A percentile compares a stretch with the other conserved stretches of the same genome.
Conservation (phyloP, 2,113 vertebrate genomes). For the Vanacampus margaritifer region DNA sequence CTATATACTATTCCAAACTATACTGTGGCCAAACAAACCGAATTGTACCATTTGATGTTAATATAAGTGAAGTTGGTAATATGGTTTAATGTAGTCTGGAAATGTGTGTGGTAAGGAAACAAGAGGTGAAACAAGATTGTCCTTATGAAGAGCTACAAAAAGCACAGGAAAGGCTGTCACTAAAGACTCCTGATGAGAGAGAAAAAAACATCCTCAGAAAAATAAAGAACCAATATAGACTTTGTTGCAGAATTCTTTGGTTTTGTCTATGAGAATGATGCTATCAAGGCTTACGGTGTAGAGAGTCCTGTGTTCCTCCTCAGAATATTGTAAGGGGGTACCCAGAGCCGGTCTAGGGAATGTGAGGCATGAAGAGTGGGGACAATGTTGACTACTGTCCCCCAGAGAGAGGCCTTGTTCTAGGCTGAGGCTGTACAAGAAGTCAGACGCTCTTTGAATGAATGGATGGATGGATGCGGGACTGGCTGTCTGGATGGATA, state of each 20-base stretch:
- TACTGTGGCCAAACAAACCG: not conserved
- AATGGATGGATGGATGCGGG: constrained; percentile 49
- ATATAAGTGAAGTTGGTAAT: not conserved
- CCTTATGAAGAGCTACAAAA: constrained; percentile 7
- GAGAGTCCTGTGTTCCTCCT: constrained; percentile 43
- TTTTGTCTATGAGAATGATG: constrained; percentile 33
- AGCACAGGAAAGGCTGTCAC: not conserved
- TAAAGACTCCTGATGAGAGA: not conserved
- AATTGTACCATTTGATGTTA: not conserved
- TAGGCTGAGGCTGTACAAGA: constrained; percentile 54
- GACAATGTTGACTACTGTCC: constrained; percentile 75
- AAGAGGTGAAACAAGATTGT: not conserved
- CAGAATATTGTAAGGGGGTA: constrained; percentile 56
- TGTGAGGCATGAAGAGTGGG: constrained; percentile 65
- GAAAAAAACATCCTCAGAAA: not conserved
- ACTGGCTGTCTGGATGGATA: constrained; percentile 46
- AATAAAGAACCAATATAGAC: not conserved
- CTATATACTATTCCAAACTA: no score
- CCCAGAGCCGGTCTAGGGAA: constrained; percentile 67
- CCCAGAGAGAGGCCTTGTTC: constrained; percentile 70
- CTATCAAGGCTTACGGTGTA: constrained; percentile 39
- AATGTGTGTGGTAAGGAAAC: not conserved
- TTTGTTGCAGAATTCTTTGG: not conserved
- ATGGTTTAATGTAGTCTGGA: not conserved
- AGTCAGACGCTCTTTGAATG: constrained; percentile 53